phyloP scores from a whole-genome alignment of 1,140 invertebrate species.

The Drosophila insularis region DNA sequence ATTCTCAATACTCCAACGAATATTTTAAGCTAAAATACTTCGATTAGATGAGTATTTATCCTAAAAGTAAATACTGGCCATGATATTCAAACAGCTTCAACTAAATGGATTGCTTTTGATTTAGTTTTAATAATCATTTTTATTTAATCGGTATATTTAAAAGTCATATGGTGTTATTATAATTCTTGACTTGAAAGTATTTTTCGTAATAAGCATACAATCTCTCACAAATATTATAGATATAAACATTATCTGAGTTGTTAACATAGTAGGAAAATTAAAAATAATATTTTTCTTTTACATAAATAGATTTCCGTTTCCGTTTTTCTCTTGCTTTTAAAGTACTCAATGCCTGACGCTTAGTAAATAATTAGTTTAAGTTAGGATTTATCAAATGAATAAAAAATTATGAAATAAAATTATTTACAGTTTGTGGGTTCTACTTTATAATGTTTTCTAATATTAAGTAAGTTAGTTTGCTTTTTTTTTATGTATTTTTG shows the following conservation, averaged over 20 bases:
- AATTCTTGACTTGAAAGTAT: constrained; percentile 68
- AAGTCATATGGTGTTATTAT: constrained; percentile 79
- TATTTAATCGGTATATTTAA: constrained; percentile 76
- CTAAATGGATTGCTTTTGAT: neutral
- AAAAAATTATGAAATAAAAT: constrained; percentile 50
- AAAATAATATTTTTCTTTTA: constrained; percentile 28
- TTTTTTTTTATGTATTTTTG: constrained; percentile 10
- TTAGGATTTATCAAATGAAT: neutral
- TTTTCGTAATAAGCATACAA: constrained; percentile 72
- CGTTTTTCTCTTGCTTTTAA: constrained; percentile 25
- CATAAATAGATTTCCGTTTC: constrained; percentile 30
- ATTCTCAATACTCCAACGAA: too few relatives aligned
- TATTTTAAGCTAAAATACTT: too few relatives aligned
- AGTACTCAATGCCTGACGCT: constrained; percentile 52
- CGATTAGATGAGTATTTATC: too few relatives aligned
- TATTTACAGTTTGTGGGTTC: constrained; percentile 63
- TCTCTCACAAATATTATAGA: constrained; percentile 30
- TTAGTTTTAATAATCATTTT: constrained; percentile 77
- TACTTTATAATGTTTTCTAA: constrained; percentile 39
- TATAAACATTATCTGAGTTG: constrained; percentile 44
- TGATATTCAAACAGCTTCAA: too few relatives aligned
- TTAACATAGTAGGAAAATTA: constrained; percentile 67
- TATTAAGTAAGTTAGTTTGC: constrained; percentile 32
- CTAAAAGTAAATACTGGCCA: too few relatives aligned
- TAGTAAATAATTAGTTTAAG: constrained; percentile 34